Conservation (phyloP, 2,888 invertebrate genomes). For the Drosophila nigricruria region DNA sequence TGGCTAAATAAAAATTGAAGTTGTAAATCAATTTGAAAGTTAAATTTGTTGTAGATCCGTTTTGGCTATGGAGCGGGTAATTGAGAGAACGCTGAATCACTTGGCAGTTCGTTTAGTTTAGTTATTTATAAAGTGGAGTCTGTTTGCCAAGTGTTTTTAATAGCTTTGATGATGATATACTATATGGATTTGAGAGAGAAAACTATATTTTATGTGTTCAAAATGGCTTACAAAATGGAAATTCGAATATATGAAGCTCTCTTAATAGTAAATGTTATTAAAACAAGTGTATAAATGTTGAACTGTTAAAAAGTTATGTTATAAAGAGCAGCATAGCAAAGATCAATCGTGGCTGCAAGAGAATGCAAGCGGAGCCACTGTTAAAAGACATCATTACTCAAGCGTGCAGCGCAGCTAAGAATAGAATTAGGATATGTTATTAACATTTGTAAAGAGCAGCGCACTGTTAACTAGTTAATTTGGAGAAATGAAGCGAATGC, state of each 20-base stretch:
- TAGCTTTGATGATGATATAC: neutral
- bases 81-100: slow-evolving; percentile 5
- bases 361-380: neutral
- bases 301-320: neutral
- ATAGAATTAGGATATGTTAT: neutral
- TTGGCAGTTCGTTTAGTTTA: neutral
- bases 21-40: slow-evolving; percentile 48
- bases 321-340: neutral
- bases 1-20: slow-evolving; percentile 18
- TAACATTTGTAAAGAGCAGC: neutral
- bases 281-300: neutral
- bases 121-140: slow-evolving; percentile 2
- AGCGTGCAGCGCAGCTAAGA: too few species aligned
- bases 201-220: neutral
- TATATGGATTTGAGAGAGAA: neutral
- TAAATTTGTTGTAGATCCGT: slow-evolving; percentile 14
- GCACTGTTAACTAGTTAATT: neutral
- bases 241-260: neutral
- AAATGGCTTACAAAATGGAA: neutral
- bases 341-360: too few species aligned
- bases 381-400: too few species aligned
- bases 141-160: neutral
- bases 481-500: neutral
- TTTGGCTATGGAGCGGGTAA: neutral
- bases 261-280: neutral